Conservation (phyloP, 2,113 vertebrate species). For the Amphiprion percula region DNA sequence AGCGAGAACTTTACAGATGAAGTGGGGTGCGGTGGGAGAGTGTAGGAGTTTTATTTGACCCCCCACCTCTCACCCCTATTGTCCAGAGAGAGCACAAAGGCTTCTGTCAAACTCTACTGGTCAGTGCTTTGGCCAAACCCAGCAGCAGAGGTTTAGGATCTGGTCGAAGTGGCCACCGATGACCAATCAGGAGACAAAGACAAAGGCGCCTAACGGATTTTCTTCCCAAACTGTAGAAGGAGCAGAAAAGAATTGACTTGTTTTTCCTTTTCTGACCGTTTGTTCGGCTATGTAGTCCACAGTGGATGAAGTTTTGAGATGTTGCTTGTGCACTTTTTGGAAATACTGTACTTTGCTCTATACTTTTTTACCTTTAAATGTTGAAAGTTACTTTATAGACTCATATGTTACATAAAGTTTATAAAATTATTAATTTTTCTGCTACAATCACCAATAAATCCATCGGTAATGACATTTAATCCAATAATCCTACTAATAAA, state of each 20-base stretch:
- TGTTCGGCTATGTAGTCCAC: background rate
- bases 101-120: constrained; percentile 73
- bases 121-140: constrained; percentile 66
- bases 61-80: constrained; percentile 80
- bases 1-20: constrained; percentile 76
- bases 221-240: background rate
- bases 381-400: too few relatives aligned
- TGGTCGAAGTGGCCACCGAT: background rate
- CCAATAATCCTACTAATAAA: too few relatives aligned
- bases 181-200: constrained; percentile 54
- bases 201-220: background rate
- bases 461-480: too few relatives aligned
- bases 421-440: too few relatives aligned
- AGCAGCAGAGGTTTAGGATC: constrained; percentile 52
- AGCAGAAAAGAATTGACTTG: background rate
- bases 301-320: too few relatives aligned
- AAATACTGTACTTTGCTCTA: too few relatives aligned
- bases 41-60: constrained; percentile 72
- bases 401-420: too few relatives aligned
- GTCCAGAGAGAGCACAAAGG: constrained; percentile 77
- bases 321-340: too few relatives aligned
- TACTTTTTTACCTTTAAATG: too few relatives aligned
- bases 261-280: background rate
- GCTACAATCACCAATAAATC: too few relatives aligned
- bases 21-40: constrained; percentile 44